Evolutionary conservation across 1,140 invertebrate species (phyloP), one percentile per base, ranked within the genome.

Genomic region (Pomacea maculata): DNA sequence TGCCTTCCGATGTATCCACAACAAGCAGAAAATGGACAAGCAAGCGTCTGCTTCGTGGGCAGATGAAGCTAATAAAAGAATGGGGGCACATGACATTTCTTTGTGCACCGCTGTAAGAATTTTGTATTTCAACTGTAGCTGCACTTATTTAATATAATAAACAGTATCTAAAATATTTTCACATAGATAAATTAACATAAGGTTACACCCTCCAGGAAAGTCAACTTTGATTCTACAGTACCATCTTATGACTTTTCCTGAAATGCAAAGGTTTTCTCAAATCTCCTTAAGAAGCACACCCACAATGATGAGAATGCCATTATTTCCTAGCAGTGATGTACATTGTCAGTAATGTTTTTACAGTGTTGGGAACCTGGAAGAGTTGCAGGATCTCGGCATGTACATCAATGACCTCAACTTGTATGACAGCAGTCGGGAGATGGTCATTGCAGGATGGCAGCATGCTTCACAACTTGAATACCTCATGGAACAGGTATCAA

Each of bases 341-440:
- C 63, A 15, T 63, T 75, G 57, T 54, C 52, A 76, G 71, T 80
- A 34, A 55, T 63, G 34, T 14, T 45, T 55, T 88, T 90, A 11
- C 90, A 97, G 96, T 77, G 94, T 97, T 61, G 96, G 96, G 85
- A 95, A 95, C 88, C 91, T 97, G 25, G 95, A 96, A 78, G 96
- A 97, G 84, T 92, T 98, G 64, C 93, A 94, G 12, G 94, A 94
- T 80, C 95, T 95, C 85, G 95, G 95, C 8, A 87, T 97, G 1
- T 97, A 94, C 89, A 88, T 97, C 21, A 96, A 96, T 83, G 96
- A 97, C 89, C 92, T 97, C 45, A 97, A 96, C 90, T 94, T 95
- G 2, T 96, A 96, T 86, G 96, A 96, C 11, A 92, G 96, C 72
- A 96, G 96, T 82, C 83, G 95, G 65, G 96, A 97, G 90, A 94